phyloP scores from a whole-genome alignment of 2,797 vertebrate genomes.

The Onychomys torridus region DNA sequence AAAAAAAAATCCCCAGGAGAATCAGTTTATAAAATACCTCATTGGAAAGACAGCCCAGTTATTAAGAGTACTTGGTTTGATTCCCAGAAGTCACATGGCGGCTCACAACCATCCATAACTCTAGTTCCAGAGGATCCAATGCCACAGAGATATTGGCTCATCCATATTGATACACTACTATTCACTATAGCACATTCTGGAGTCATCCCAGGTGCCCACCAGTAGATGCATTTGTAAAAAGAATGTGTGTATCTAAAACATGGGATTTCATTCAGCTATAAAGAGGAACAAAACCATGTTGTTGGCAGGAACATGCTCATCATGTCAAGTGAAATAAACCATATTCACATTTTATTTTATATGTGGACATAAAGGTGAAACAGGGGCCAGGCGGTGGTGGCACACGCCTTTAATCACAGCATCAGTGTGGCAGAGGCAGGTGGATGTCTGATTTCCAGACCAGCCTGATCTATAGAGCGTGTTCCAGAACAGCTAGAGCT shows the following conservation, averaged over 20 bases:
- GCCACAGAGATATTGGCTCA: neutral
- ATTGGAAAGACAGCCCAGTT: neutral
- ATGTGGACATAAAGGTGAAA: neutral
- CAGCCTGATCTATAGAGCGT: neutral
- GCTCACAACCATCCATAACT: neutral
- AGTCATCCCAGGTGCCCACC: neutral
- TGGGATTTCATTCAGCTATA: neutral
- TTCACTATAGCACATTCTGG: neutral
- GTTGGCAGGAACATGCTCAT: neutral
- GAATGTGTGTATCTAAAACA: no score
- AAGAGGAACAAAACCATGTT: neutral
- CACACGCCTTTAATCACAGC: neutral
- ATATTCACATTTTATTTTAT: neutral
- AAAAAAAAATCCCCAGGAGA: neutral
- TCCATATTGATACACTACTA: neutral
- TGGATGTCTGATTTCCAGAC: neutral
- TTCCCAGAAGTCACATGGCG: neutral
- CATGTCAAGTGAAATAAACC: neutral
- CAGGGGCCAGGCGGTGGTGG: neutral
- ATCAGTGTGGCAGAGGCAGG: neutral
- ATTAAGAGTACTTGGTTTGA: neutral
- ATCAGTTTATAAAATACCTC: neutral
- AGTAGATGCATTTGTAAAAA: neutral
- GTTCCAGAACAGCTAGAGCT: neutral
- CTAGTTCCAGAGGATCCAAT: neutral